These are phyloP conservation scores for Azorinus chamasolen DNA, from an alignment of 2,888 invertebrate genomes.

Conservation along the genomic window DNA sequence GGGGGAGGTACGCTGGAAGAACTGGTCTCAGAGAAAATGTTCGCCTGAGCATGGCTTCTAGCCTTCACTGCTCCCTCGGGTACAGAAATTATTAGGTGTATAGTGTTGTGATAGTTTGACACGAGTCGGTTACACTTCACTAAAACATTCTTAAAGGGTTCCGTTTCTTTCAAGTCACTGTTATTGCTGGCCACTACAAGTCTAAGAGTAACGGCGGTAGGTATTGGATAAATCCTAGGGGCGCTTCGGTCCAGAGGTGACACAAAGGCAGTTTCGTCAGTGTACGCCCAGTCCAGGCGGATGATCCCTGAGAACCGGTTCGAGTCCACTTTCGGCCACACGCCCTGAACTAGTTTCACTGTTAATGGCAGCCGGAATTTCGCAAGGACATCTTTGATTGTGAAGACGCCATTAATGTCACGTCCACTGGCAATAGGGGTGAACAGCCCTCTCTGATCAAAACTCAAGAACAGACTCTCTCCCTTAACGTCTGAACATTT, in stretches of 20 bases:
- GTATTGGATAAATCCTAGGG: conserved; percentile 91
- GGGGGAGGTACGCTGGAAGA: conserved; percentile 17
- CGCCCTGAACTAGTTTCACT: conserved; percentile 96
- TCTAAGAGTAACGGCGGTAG: conserved; percentile 94
- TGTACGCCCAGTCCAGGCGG: conserved; percentile 82
- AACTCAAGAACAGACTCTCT: conserved; percentile 92
- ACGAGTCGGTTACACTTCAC: conserved; percentile 82
- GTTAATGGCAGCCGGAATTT: conserved; percentile 95
- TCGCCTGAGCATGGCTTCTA: conserved; percentile 68
- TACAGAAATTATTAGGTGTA: conserved; percentile 82
- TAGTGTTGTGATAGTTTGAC: conserved; percentile 84
- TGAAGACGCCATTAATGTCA: conserved; percentile 97
- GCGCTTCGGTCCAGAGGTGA: conserved; percentile 81
- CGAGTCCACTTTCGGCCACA: conserved; percentile 90
- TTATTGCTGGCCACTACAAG: conserved; percentile 89
- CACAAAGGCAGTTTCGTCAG: conserved; percentile 84
- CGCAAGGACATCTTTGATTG: conserved; percentile 94
- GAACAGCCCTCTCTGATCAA: conserved; percentile 96
- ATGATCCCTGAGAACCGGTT: conserved; percentile 82
- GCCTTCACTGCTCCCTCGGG: conserved; percentile 77
- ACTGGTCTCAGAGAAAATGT: conserved; percentile 69
- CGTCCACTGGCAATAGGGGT: conserved; percentile 97
- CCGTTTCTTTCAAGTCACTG: conserved; percentile 70
- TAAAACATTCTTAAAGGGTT: conserved; percentile 72
- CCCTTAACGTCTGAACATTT: conserved; percentile 95